A percentile compares a stretch with the other conserved stretches of the same genome.
Conservation (phyloP, 2,888 invertebrate species). For the Phyto melanocephala region DNA sequence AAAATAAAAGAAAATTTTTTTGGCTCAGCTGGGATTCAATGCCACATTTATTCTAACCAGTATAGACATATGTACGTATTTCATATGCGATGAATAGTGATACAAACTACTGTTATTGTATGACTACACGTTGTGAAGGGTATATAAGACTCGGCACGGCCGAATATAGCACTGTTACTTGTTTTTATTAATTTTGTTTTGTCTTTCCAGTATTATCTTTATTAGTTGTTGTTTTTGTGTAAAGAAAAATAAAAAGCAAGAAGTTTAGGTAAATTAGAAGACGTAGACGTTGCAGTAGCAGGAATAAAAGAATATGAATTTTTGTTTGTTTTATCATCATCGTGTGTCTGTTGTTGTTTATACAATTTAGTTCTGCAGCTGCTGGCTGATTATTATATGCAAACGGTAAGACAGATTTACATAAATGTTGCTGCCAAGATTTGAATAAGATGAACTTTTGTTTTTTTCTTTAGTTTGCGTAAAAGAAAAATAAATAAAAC, state of each 20-base stretch:
- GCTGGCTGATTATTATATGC: slow-evolving; percentile 43
- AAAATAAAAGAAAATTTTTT: no score
- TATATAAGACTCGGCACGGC: no score
- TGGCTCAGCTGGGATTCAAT: no score
- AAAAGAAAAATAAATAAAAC: slow-evolving; percentile 46
- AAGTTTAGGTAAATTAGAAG: slow-evolving; percentile 61
- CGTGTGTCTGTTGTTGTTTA: slow-evolving; percentile 23
- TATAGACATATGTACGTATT: no score
- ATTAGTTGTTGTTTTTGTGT: slow-evolving; percentile 57
- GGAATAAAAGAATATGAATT: neutral
- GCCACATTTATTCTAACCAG: no score
- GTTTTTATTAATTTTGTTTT: no score
- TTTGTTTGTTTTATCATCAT: slow-evolving; percentile 14
- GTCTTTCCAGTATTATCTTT: slow-evolving; percentile 50
- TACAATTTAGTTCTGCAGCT: slow-evolving; percentile 52
- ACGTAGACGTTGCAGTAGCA: neutral
- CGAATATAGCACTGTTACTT: no score
- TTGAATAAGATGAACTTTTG: slow-evolving; percentile 40
- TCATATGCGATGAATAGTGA: no score
- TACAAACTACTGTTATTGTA: no score
- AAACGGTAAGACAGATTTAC: slow-evolving; percentile 37
- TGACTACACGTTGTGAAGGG: no score
- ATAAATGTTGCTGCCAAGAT: slow-evolving; percentile 58
- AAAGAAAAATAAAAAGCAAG: slow-evolving; percentile 9
- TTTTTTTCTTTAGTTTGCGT: neutral